Evolutionary conservation across 2,797 vertebrate species (phyloP), one percentile per base, ranked within the genome.

Genomic region (Otolemur crassicaudatus): DNA sequence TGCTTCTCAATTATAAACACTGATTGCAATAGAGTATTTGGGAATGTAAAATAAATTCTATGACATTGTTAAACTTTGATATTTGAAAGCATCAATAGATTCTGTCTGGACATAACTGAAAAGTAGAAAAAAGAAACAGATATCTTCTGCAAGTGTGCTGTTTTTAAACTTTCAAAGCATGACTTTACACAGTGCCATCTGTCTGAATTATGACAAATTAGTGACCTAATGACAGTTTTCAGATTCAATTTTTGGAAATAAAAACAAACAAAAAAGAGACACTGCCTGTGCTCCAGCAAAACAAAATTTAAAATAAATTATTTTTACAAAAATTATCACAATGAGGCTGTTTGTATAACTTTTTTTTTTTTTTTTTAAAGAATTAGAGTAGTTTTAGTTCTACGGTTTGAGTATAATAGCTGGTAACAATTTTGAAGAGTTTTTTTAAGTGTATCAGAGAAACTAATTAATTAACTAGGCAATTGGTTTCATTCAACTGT

Each of bases 211-310:
- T 87, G 93, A 81, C 80, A 95, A 43, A 92, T 87, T 85, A 76
- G 92, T 76, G 96, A 85, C 60, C 76, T 67, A 58, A 89, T 96
- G 90, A 53, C 58, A 76, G 20, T 60, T 49, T 94, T 90, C 90
- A 80, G 92, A 92, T 95, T 97, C 53, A 29, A 11, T 70, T 95
- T 97, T 96, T 81, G 56, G 96, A 95, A 97, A 93, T 73, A 67
- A 97, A 97, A 97, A 72, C 49, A 84, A 81, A 58, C 37, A 77
- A 92, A 60, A 91, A 72, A 46, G 46, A 43, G 67, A 70, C n/a
- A 91, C 1, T 2, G 4, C 2, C 2, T 22, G 0, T 4, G 1
- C 43, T 16, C 31, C 23, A 56, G 31, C 4, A 61, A 91, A 89
- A 87, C 22, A 77, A 46, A 89, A 46, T 75, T 81, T 81, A 87